Base-by-base conservation (phyloP, 1,140 invertebrate species). In the Trichomalopsis sarcophagae region DNA sequence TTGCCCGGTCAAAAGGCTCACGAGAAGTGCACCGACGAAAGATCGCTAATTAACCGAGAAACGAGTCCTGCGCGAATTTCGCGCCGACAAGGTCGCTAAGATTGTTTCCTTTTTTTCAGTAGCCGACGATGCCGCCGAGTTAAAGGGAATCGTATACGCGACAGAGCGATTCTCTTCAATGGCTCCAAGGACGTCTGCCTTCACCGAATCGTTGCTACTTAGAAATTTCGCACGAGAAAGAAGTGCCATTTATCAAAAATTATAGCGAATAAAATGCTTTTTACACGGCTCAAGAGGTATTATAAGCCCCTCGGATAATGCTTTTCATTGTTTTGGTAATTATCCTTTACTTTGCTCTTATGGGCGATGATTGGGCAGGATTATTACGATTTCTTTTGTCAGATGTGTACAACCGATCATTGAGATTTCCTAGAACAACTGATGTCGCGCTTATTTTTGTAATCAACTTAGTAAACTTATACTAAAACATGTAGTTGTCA, bases 41-140 rank as follows among this genome's bases (percentile, higher is more conserved):
- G n/a, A 82, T 55, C 17, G 44, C 71, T 82, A 75, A 82, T 82
- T 82, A 62, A 62, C 71, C 40, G 40, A 14, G 21, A 50, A 81
- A 47, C 36, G 17, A 80, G 47, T 80, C 36, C 55, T 80, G 33
- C n/a, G 55, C 55, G 62, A 81, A 71, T 81, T 69, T 80, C 21
- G 9, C 21, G 21, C 55, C 36, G 21, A n/a, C 33, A 80, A 69
- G 66, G 78, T 47, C 68, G 40, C n/a, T 5, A 40, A 6, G 13
- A 81, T 73, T 30, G 40, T 30, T 17, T 55, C 17, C 27, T 55
- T 44, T 74, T 73, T 69, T 27, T n/a, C 2, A 69, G 78, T 44
- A 44, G 40, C 5, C 40, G 10, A 5, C 40, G 40, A 9, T 44
- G 36, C 33, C 5, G 33, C 66, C 1, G 11, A 23, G n/a, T 11